These are phyloP conservation scores for Rhabdomys pumilio DNA, from an alignment of 2,797 vertebrate genomes.

Conservation along the genomic window DNA sequence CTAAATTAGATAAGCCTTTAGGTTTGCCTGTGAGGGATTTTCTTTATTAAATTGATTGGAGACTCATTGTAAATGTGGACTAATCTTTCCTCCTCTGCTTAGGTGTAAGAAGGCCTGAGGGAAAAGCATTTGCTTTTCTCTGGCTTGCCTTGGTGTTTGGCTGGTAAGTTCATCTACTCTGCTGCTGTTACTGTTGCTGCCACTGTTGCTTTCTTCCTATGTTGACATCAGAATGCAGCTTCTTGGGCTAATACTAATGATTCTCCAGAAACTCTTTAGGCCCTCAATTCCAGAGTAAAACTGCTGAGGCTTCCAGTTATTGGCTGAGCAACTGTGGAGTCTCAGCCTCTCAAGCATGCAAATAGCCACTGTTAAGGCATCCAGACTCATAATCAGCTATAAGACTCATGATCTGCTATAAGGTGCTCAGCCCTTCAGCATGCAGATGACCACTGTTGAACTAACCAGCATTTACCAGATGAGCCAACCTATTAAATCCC, in stretches of 20 bases:
- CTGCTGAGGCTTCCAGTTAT: not conserved
- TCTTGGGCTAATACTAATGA: not conserved
- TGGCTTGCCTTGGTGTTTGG: not conserved
- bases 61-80: not conserved
- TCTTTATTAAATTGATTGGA: not conserved
- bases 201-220: not conserved
- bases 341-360: not conserved
- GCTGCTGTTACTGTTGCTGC: not conserved
- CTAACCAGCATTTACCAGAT: not conserved
- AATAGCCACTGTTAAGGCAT: not conserved
- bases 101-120: not conserved
- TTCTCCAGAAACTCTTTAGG: not conserved
- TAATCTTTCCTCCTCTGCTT: not conserved
- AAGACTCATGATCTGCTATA: too few species aligned
- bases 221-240: not conserved
- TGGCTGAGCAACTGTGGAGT: not conserved
- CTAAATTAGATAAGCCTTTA: not conserved
- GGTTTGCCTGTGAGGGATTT: not conserved
- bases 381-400: not conserved
- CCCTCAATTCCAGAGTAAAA: not conserved
- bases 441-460: not conserved
- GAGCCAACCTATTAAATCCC: not conserved
- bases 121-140: not conserved
- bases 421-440: not conserved
- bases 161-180: not conserved